A percentile compares a stretch with the other conserved stretches of the same genome.
Conservation (phyloP, 2,888 invertebrate species). For the Heterodera filipjevi region DNA sequence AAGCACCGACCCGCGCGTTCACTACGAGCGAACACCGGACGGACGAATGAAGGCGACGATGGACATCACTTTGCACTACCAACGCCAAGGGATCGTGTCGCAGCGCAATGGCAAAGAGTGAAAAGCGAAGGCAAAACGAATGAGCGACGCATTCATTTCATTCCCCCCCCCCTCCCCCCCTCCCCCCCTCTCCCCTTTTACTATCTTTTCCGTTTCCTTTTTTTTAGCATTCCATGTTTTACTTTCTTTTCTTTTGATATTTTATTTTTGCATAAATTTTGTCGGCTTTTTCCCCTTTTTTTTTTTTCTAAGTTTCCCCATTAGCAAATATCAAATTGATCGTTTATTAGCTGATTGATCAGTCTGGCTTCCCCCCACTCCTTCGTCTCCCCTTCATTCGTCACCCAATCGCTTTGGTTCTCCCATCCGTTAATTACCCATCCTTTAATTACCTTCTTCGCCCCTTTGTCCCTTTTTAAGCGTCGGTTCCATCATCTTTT, state of each 20-base stretch:
- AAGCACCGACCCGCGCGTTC: not conserved
- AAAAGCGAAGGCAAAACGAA: not conserved
- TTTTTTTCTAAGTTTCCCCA: too few relatives aligned
- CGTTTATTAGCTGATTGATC: not conserved
- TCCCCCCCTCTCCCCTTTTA: not conserved
- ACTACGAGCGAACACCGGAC: not conserved
- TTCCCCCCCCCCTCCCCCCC: too few relatives aligned
- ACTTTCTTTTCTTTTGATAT: not conserved
- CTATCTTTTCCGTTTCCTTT: not conserved
- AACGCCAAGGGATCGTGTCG: not conserved
- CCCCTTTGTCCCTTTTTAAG: not conserved
- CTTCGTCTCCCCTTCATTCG: too few relatives aligned
- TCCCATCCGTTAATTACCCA: too few relatives aligned
- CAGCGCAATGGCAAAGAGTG: not conserved
- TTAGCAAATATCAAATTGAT: too few relatives aligned
- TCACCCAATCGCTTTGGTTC: too few relatives aligned
- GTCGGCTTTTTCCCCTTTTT: not conserved
- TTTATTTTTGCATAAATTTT: not conserved
- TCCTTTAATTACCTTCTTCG: not conserved
- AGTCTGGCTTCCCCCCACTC: not conserved
- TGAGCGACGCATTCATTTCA: too few relatives aligned
- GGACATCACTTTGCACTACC: conserved; percentile 10
- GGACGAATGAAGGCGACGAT: conserved; percentile 11
- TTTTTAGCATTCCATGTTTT: too few relatives aligned
- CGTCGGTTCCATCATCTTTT: not conserved